Conservation (phyloP, 2,888 invertebrate genomes). For the Gymnoscelis rufifasciata region DNA sequence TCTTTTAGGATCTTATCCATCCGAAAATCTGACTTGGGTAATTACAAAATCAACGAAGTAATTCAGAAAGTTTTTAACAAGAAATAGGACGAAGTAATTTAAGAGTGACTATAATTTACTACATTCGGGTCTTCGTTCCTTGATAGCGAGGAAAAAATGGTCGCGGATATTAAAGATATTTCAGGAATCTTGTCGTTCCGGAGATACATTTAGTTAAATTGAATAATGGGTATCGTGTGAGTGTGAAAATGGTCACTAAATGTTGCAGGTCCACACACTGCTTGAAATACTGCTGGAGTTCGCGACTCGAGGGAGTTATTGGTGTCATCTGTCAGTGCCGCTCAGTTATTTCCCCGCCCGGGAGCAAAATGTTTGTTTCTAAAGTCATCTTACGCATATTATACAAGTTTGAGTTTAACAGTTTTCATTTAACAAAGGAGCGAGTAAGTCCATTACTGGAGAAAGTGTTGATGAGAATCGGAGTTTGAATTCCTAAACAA, state of each 20-base stretch:
- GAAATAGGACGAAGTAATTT: constrained; percentile 42
- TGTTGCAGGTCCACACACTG: constrained; percentile 42
- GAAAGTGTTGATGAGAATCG: neutral
- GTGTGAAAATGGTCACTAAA: constrained; percentile 37
- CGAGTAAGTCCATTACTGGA: constrained; percentile 1
- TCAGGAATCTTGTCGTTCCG: constrained; percentile 18
- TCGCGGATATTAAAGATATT: constrained; percentile 27
- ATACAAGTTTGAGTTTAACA: constrained; percentile 42
- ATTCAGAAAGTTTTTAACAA: constrained; percentile 45
- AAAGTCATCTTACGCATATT: constrained; percentile 58
- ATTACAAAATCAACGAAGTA: constrained; percentile 48
- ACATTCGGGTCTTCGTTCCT: constrained; percentile 37
- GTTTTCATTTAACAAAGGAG: constrained; percentile 29
- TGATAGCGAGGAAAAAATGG: constrained; percentile 36
- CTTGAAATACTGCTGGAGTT: constrained; percentile 49
- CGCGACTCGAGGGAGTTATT: constrained; percentile 60
- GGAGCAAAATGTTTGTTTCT: constrained; percentile 60
- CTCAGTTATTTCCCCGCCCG: constrained; percentile 64
- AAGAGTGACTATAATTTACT: constrained; percentile 47
- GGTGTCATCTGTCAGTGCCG: constrained; percentile 70
- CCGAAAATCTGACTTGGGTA: constrained; percentile 42
- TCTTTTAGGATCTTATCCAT: constrained; percentile 29
- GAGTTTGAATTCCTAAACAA: constrained; percentile 14
- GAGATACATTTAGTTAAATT: constrained; percentile 13
- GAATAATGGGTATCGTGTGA: constrained; percentile 13